Base-by-base conservation (phyloP, 2,797 vertebrate genomes). In the Chaunax sp. region DNA sequence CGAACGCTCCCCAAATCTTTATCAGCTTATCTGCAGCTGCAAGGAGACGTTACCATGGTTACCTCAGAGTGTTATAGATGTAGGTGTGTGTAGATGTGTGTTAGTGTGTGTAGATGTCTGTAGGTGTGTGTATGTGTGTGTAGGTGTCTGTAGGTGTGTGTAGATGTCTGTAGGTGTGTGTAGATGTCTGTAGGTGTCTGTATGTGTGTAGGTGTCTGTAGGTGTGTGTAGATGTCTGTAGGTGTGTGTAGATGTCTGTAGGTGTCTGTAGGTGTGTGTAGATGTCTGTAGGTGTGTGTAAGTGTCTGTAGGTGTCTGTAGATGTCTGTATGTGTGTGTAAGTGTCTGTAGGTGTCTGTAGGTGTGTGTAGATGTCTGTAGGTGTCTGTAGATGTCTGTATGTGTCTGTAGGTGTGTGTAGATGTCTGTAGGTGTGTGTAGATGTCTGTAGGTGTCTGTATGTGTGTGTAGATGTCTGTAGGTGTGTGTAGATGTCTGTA, bases 21-120 rank as follows among this genome's bases (percentile, higher is more conserved):
- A 97, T 97, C 72, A 97, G 91, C 62, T 97, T 97, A 80, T 97
- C 96, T 66, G 96, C 96, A 80, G 96, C 96, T 97, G 77, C 60
- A 87, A 69, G 2, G 10, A 57, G 5, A 28, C 3, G 26, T 69
- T 37, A 33, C 44, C 40, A 50, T 50, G 37, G 57, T 71, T 58
- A 71, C 73, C 12, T 40, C 59, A 51, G 16, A 26, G 50, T 5
- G 22, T 33, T n/a, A 20, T n/a, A 35, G n/a, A n/a, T n/a, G n/a
- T n/a, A n/a, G n/a, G n/a, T 10, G 37, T 37, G 3, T 37, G 15
- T 4, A 38, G 13, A 13, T 53, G 20, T 43, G 51, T 66, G 60
- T n/a, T n/a, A n/a, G n/a, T n/a, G n/a, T n/a, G n/a, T n/a, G n/a
- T n/a, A n/a, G n/a, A n/a, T 10, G 37, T 37, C 3, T 37, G 15